Evolutionary conservation across 2,888 invertebrate species (phyloP).

Genomic region (Hermodice carunculata): DNA sequence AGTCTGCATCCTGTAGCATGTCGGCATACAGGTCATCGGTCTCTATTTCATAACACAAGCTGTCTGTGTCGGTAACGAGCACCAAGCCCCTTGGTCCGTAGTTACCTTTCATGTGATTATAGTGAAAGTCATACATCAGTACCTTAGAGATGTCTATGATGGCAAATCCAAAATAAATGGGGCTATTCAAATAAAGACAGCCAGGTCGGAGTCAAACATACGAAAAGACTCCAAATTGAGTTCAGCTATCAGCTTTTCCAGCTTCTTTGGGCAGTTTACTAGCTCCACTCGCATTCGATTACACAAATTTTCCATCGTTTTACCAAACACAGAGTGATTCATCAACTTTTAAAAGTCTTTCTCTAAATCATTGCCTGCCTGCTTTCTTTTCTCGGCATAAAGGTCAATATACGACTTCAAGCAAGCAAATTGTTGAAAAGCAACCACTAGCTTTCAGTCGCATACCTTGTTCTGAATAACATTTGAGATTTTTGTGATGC

Average conservation of each 20-base stretch:
- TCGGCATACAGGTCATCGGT: constrained; percentile 47
- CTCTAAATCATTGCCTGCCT: constrained; percentile 58
- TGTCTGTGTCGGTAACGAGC: constrained; percentile 46
- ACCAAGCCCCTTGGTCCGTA: constrained; percentile 34
- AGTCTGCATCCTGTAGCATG: constrained; percentile 10
- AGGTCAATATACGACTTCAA: constrained; percentile 62
- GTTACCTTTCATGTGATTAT: constrained; percentile 54
- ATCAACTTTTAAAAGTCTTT: constrained; percentile 56
- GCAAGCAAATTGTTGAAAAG: constrained; percentile 55
- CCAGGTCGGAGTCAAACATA: constrained; percentile 62
- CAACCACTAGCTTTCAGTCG: constrained; percentile 41
- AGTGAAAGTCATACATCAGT: constrained; percentile 33
- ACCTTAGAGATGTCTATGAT: constrained; percentile 64
- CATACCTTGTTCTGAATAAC: not conserved
- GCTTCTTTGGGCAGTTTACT: constrained; percentile 7
- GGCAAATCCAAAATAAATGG: constrained; percentile 66
- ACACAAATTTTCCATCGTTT: constrained; percentile 69
- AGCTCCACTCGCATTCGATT: constrained; percentile 63
- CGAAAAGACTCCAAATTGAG: constrained; percentile 29
- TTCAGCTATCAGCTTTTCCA: constrained; percentile 13
- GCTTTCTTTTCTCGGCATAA: constrained; percentile 43
- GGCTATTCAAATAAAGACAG: constrained; percentile 41
- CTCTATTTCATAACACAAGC: constrained; percentile 36
- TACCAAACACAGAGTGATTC: constrained; percentile 63
- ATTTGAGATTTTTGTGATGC: not conserved